Base-by-base conservation (phyloP, 2,888 invertebrate species). In the Globia sparganii region DNA sequence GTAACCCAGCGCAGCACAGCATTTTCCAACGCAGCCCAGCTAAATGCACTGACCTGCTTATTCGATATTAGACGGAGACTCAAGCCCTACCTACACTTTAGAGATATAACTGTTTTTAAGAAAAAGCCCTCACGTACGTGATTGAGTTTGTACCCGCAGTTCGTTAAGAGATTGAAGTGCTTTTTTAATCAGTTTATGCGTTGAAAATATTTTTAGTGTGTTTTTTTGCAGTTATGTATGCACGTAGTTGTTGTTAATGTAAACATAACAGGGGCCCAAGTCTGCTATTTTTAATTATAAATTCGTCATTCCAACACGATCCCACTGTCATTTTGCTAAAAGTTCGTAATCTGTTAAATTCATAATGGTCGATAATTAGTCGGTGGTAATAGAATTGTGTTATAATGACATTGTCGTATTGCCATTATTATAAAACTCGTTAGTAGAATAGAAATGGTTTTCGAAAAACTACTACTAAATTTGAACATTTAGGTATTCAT, bases 21-120 rank as follows among this genome's bases (percentile, higher is more conserved):
- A 49, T 64, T 71, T 72, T 59, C 53, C 37, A 77, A 71, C 28
- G n/a, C 78, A 83, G 64, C 72, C 56, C 59, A 78, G 73, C 68
- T 80, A 74, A 80, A 87, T 78, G 76, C 79, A 81, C 71, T 86
- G 80, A 79, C 86, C 79, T 79, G 75, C 78, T 83, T 80, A 76
- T 66, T 40, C 67, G 28, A 40, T 71, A 75, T 71, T 80, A 53
- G 65, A 78, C n/a, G 72, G 34, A 66, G 64, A 72, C 64, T 76
- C 65, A 65, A 74, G 67, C 65, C 40, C 58, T 65, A 70, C 37
- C 53, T 75, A 58, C 58, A 69, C 61, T 85, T 78, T 77, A 71
- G 67, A 70, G 65, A 75, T 68, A 78, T 69, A 72, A 74, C 65
- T n/a, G 64, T 78, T 85, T 85, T 77, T 56, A 83, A 82, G 78